Percentiles rank a stretch among this genome's conserved stretches.
Evolutionary conservation across 2,888 invertebrate species (phyloP).

Genomic region (Cremastinae sp.): DNA sequence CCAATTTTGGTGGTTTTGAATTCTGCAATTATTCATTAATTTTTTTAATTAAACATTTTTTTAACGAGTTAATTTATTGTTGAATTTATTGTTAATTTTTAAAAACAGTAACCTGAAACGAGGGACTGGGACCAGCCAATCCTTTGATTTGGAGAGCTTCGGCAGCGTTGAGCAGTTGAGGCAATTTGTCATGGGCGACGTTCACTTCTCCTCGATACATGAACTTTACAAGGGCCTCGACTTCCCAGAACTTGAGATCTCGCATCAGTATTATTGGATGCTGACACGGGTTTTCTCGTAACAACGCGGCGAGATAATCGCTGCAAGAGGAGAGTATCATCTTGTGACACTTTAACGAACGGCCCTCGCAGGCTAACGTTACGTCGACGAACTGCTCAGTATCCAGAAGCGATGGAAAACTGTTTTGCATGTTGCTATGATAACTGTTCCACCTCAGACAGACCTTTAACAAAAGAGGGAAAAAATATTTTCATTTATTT

Average conservation of each 20-base stretch:
- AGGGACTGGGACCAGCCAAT: conserved; percentile 78
- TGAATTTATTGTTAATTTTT: conserved; percentile 3
- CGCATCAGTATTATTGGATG: conserved; percentile 92
- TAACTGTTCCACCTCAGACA: conserved; percentile 92
- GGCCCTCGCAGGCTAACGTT: conserved; percentile 92
- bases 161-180: conserved; percentile 90
- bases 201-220: conserved; percentile 96
- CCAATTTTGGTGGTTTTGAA: conserved; percentile 72
- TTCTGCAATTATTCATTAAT: conserved; percentile 62
- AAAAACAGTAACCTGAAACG: conserved; percentile 70
- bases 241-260: conserved; percentile 91
- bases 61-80: no score
- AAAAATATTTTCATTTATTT: conserved; percentile 15
- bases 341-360: conserved; percentile 92
- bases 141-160: conserved; percentile 92
- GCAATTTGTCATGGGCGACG: conserved; percentile 91
- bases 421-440: conserved; percentile 89
- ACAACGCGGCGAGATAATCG: conserved; percentile 89
- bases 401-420: conserved; percentile 88
- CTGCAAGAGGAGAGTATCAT: conserved; percentile 92
- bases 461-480: no score
- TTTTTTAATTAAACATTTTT: no score
- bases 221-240: conserved; percentile 92
- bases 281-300: conserved; percentile 92
- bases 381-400: conserved; percentile 94